These are phyloP conservation scores for Tetragonula carbonaria DNA, from an alignment of 2,888 invertebrate species.

Conservation along the genomic window DNA sequence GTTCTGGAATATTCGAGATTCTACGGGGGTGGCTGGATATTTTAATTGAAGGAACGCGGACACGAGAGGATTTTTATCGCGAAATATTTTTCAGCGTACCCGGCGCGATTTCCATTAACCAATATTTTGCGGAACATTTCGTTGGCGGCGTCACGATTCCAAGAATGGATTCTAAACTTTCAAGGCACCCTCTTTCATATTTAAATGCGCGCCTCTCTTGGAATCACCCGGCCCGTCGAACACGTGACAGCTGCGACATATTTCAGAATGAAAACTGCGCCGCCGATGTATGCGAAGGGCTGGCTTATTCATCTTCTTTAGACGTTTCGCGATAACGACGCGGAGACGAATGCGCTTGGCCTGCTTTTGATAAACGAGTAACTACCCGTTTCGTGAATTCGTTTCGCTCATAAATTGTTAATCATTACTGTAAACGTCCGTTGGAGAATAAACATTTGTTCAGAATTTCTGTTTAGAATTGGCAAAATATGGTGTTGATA, in stretches of 20 bases:
- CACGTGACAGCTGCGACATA: conserved; percentile 64
- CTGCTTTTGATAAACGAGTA: conserved; percentile 22
- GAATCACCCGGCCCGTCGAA: conserved; percentile 61
- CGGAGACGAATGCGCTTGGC: conserved; percentile 24
- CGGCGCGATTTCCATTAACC: conserved; percentile 45
- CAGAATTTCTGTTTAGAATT: background rate
- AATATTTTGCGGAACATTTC: conserved; percentile 51
- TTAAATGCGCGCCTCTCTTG: conserved; percentile 68
- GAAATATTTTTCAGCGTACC: conserved; percentile 24
- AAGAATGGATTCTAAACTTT: conserved; percentile 75
- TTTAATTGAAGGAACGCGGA: conserved; percentile 4
- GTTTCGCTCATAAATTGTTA: conserved; percentile 1
- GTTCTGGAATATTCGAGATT: background rate
- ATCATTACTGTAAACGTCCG: background rate
- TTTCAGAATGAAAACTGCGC: conserved; percentile 69
- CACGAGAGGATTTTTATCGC: background rate
- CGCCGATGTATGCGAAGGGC: conserved; percentile 59
- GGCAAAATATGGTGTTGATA: background rate
- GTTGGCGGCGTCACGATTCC: conserved; percentile 29
- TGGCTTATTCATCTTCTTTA: conserved; percentile 58
- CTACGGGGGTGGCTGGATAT: conserved; percentile 1
- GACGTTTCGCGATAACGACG: conserved; percentile 53
- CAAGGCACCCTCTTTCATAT: conserved; percentile 73
- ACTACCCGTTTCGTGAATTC: background rate
- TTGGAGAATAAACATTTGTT: background rate